phyloP scores from a whole-genome alignment of 2,113 vertebrate genomes.

The Psittacara wagleri region DNA sequence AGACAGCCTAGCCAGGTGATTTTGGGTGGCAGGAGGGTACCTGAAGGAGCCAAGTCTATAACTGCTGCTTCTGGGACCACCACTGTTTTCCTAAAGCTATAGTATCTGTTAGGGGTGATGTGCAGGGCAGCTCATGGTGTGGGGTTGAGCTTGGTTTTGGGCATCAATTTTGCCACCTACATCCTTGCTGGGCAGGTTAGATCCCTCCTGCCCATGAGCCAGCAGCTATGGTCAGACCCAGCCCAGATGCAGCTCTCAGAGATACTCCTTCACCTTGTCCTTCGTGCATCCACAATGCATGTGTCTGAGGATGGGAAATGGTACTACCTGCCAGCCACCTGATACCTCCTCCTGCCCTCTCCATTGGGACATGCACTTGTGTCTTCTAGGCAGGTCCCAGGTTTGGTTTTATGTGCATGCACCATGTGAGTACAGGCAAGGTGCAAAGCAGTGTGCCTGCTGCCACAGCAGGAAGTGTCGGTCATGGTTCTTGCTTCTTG shows the following conservation, averaged over 20 bases:
- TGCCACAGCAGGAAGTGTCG: not conserved
- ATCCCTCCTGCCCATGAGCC: not conserved
- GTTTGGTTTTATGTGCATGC: rapidly evolving
- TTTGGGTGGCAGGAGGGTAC: not conserved
- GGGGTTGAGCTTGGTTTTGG: not conserved
- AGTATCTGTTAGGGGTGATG: not conserved
- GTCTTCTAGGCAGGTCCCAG: not conserved
- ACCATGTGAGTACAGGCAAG: not conserved
- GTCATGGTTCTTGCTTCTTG: not conserved
- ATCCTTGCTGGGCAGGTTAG: not conserved
- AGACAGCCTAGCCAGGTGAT: not conserved
- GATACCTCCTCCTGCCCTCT: not conserved
- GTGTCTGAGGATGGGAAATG: not conserved
- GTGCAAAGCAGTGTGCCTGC: not conserved
- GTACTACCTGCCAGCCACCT: not conserved
- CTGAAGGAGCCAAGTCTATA: not conserved
- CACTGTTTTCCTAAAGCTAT: not conserved
- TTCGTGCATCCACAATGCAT: rapidly evolving
- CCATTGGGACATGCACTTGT: not conserved
- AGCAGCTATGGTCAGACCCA: not conserved
- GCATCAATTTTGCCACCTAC: not conserved
- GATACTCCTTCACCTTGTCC: not conserved
- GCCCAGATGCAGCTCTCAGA: not conserved
- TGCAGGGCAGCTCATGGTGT: not conserved
- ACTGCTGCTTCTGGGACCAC: not conserved